Percentiles rank a stretch among this genome's conserved stretches.
These are phyloP conservation scores for Phalera bucephala DNA, from an alignment of 2,888 invertebrate genomes.

Conservation along the genomic window DNA sequence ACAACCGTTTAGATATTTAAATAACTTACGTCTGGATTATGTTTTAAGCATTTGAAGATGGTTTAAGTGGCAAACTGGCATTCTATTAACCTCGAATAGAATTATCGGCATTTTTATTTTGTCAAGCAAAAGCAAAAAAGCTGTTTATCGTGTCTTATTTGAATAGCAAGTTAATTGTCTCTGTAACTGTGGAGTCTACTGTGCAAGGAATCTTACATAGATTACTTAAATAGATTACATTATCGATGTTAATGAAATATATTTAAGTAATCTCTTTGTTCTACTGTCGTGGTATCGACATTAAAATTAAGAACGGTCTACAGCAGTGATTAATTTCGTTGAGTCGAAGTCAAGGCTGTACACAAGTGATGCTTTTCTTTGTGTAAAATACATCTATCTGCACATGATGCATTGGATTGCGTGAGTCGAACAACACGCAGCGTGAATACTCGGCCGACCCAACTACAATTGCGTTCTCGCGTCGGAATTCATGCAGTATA, in stretches of 20 bases:
- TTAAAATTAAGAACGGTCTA: constrained; percentile 63
- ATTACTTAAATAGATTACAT: too few relatives aligned
- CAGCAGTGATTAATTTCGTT: constrained; percentile 60
- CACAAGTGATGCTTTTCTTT: constrained; percentile 62
- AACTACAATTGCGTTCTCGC: constrained; percentile 50
- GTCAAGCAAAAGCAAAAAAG: too few relatives aligned
- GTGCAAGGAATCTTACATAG: too few relatives aligned
- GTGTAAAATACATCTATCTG: constrained; percentile 72
- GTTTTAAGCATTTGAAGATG: too few relatives aligned
- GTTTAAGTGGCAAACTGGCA: too few relatives aligned
- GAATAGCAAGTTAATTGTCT: too few relatives aligned
- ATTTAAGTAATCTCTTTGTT: constrained; percentile 55
- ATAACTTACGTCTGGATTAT: too few relatives aligned
- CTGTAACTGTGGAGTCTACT: too few relatives aligned
- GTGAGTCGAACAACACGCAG: constrained; percentile 63
- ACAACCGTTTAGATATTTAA: too few relatives aligned
- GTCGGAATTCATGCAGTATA: constrained; percentile 69
- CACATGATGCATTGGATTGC: constrained; percentile 36
- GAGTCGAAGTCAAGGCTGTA: constrained; percentile 70
- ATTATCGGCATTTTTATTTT: too few relatives aligned
- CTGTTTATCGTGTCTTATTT: too few relatives aligned
- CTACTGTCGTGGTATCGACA: constrained; percentile 31
- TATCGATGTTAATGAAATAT: constrained; percentile 49
- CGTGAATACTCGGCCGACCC: constrained; percentile 67
- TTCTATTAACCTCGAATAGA: too few relatives aligned